phyloP scores from a whole-genome alignment of 2,797 vertebrate species.

The Podarcis lilfordi region DNA sequence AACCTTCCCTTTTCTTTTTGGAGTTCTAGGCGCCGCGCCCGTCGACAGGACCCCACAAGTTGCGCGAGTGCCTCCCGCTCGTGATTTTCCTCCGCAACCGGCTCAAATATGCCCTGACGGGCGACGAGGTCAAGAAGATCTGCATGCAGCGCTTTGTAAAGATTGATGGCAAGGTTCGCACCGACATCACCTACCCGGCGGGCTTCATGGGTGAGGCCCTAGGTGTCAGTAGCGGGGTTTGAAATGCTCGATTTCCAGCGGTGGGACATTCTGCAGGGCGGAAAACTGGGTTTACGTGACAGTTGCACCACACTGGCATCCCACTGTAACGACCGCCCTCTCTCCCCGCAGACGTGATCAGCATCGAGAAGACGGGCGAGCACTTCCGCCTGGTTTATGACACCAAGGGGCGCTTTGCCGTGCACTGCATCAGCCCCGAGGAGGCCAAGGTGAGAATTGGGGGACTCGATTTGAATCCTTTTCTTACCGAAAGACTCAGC shows the following conservation, averaged over 20 bases:
- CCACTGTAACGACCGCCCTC: too few relatives aligned
- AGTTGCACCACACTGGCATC: too few relatives aligned
- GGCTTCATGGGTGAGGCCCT: conserved; percentile 95
- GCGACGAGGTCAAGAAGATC: conserved; percentile 98
- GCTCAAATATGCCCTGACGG: conserved; percentile 95
- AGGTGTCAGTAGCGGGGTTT: too few relatives aligned
- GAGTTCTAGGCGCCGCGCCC: conserved; percentile 91
- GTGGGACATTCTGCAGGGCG: too few relatives aligned
- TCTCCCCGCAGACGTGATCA: conserved; percentile 89
- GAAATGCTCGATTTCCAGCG: too few relatives aligned
- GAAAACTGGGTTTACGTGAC: too few relatives aligned
- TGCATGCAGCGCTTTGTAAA: conserved; percentile 99
- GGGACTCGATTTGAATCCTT: too few relatives aligned
- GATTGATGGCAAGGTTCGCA: conserved; percentile 97
- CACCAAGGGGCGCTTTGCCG: conserved; percentile 95
- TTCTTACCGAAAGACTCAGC: too few relatives aligned
- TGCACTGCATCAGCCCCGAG: conserved; percentile 95
- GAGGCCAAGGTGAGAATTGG: conserved; percentile 86
- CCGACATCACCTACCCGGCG: conserved; percentile 93
- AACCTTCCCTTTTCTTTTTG: neutral
- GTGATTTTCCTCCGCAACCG: conserved; percentile 98
- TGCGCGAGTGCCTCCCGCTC: conserved; percentile 97
- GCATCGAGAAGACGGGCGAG: conserved; percentile 96
- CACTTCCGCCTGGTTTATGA: conserved; percentile 97
- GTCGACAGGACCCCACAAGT: conserved; percentile 96